These are phyloP conservation scores for Melikaiella ostensackeni DNA, from an alignment of 2,888 invertebrate species.

Conservation along the genomic window DNA sequence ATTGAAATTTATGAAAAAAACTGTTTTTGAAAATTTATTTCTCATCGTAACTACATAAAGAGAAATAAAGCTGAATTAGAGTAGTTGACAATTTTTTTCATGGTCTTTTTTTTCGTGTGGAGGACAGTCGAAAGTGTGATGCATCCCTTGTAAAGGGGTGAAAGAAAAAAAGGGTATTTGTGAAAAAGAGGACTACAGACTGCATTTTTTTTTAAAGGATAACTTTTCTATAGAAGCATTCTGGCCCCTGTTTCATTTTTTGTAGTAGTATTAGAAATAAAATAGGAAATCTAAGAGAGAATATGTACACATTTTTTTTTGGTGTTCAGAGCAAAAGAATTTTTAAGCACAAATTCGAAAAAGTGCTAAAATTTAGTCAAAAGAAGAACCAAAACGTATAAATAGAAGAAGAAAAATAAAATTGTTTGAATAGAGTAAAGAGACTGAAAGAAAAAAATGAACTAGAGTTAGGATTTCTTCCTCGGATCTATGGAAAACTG, in stretches of 20 bases:
- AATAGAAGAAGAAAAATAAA: neutral
- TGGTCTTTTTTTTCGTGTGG: neutral
- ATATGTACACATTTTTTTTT: neutral
- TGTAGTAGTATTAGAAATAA: neutral
- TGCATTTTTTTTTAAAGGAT: constrained; percentile 7
- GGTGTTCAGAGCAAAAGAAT: too few relatives aligned
- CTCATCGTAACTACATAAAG: constrained; percentile 10
- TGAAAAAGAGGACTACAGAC: neutral
- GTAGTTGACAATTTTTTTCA: neutral
- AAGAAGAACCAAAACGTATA: too few relatives aligned
- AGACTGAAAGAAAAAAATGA: neutral
- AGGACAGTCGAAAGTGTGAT: neutral
- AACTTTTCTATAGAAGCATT: neutral
- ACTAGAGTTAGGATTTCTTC: neutral
- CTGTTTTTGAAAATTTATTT: neutral
- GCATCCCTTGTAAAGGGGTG: constrained; percentile 20
- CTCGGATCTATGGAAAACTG: neutral
- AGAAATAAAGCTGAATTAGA: neutral
- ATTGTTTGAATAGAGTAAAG: neutral
- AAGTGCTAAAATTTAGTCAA: too few relatives aligned
- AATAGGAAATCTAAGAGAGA: neutral
- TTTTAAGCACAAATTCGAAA: too few relatives aligned
- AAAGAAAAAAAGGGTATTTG: constrained; percentile 18
- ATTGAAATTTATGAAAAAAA: neutral
- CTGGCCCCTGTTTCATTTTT: neutral